Conservation (phyloP, 2,113 vertebrate genomes). For the Nicator chloris region DNA sequence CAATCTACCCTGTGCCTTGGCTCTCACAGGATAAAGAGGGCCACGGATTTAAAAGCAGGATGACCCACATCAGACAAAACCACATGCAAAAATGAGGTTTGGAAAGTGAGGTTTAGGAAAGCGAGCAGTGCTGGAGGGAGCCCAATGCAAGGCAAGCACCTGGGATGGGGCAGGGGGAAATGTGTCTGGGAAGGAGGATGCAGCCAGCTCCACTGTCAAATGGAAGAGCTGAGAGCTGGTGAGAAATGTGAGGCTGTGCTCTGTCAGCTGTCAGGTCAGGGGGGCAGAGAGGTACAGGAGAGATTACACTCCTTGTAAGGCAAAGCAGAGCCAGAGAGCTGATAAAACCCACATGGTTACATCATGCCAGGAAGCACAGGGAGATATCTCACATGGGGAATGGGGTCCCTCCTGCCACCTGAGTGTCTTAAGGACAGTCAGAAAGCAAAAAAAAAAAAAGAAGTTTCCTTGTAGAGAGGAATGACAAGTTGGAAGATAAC, state of each 20-base stretch:
- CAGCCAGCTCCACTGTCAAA: neutral
- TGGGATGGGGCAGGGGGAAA: neutral
- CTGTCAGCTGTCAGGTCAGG: constrained; percentile 65
- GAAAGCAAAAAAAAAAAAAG: neutral
- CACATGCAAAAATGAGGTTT: neutral
- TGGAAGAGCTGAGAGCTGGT: neutral
- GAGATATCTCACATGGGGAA: neutral
- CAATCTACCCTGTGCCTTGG: neutral
- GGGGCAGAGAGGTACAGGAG: constrained; percentile 9
- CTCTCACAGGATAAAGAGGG: neutral
- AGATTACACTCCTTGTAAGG: constrained; percentile 65
- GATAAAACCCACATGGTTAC: neutral
- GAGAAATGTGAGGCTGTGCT: constrained; percentile 51
- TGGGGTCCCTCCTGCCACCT: neutral
- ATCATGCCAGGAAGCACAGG: rapidly evolving
- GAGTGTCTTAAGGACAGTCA: neutral
- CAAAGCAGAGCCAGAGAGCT: constrained; percentile 8
- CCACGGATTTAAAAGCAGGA: neutral
- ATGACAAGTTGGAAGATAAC: neutral
- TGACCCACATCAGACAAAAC: neutral
- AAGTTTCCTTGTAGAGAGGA: neutral
- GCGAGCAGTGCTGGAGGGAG: neutral
- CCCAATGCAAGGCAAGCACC: neutral
- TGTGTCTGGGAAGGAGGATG: neutral
- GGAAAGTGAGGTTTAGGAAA: neutral